phyloP scores from a whole-genome alignment of 2,113 vertebrate genomes.

The Oreochromis spilurus region DNA sequence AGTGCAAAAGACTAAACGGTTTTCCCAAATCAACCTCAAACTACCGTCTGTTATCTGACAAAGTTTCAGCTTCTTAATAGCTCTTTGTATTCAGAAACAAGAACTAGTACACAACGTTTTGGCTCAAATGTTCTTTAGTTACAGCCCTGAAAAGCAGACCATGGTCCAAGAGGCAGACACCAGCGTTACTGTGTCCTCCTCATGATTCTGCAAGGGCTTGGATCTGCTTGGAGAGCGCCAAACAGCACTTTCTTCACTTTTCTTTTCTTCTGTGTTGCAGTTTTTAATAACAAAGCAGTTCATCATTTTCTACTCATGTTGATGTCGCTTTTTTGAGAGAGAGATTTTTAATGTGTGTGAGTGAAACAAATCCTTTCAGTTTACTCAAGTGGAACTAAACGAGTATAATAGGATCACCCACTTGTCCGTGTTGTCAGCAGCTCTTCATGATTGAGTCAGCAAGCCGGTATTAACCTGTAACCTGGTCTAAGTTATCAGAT shows the following conservation, averaged over 20 bases:
- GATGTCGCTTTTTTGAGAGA: neutral
- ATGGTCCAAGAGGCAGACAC: neutral
- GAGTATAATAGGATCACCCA: neutral
- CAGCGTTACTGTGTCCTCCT: neutral
- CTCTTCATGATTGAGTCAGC: neutral
- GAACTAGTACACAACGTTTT: neutral
- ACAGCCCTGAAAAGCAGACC: neutral
- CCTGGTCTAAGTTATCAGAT: neutral
- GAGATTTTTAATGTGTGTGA: neutral
- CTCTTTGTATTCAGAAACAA: neutral
- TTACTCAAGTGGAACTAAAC: neutral
- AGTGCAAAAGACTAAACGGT: neutral
- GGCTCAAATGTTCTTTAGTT: neutral
- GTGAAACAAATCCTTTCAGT: neutral
- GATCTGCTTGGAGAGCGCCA: neutral
- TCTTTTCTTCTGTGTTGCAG: neutral
- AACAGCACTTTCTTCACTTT: neutral
- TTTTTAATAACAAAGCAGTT: neutral
- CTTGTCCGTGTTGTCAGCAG: neutral
- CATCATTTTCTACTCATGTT: neutral
- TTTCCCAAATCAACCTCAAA: neutral
- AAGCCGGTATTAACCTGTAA: neutral
- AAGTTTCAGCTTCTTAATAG: neutral
- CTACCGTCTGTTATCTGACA: neutral
- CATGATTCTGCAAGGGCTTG: neutral